Conservation (phyloP, 2,797 vertebrate genomes). For the Pangasius krempfi region DNA sequence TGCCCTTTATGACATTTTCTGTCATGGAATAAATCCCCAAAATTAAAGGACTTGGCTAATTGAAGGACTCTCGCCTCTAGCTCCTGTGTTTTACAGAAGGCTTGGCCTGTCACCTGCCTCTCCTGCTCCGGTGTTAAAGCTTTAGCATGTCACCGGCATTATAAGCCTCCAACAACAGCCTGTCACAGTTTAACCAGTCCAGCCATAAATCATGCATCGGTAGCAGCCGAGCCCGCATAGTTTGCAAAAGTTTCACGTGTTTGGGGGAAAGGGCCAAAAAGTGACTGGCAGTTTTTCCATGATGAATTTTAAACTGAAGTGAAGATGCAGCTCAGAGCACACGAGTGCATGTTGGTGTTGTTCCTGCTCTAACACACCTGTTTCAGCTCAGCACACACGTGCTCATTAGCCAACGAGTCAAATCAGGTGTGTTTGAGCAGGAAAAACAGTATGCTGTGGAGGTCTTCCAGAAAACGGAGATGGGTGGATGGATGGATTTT, state of each 20-base stretch:
- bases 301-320: slow-evolving; percentile 14
- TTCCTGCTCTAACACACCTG: slow-evolving; percentile 22
- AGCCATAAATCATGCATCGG: neutral
- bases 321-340: slow-evolving; percentile 11
- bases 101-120: neutral
- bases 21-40: neutral
- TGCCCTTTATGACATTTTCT: neutral
- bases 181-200: slow-evolving; percentile 10
- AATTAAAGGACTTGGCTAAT: neutral
- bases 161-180: slow-evolving; percentile 19
- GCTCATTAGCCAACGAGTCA: slow-evolving; percentile 16
- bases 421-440: slow-evolving; percentile 21
- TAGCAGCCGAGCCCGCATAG: neutral
- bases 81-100: slow-evolving; percentile 6
- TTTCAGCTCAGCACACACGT: slow-evolving; percentile 30
- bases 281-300: slow-evolving; percentile 20
- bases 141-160: slow-evolving; percentile 21
- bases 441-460: neutral
- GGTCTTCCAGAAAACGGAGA: neutral
- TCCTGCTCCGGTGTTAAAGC: slow-evolving; percentile 7
- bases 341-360: neutral
- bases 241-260: slow-evolving; percentile 26
- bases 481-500: neutral
- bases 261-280: neutral
- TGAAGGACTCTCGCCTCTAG: neutral